Conservation (phyloP, 2,888 invertebrate species). For the Cheilosia scutellata region DNA sequence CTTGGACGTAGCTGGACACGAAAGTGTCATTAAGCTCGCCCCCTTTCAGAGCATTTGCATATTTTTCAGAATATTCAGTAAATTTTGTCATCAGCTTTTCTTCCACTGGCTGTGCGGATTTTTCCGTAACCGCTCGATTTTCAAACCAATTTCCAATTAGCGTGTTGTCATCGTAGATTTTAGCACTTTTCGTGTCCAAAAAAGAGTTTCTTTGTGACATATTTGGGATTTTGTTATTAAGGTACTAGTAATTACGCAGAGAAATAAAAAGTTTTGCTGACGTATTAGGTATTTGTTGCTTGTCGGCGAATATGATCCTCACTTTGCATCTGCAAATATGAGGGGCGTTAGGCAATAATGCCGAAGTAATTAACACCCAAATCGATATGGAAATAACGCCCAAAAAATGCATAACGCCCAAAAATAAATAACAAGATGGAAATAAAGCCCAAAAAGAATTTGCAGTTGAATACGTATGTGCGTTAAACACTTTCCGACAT, state of each 20-base stretch:
- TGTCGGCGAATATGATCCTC: too few species aligned
- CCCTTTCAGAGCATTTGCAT: not conserved
- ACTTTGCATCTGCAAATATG: too few species aligned
- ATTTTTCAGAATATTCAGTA: slow-evolving; percentile 34
- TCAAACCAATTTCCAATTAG: slow-evolving; percentile 79
- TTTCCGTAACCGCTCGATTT: slow-evolving; percentile 68
- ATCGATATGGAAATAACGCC: too few species aligned
- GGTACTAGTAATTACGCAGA: too few species aligned
- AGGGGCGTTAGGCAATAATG: too few species aligned
- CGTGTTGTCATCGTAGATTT: slow-evolving; percentile 71
- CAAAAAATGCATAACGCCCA: too few species aligned
- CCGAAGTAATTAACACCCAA: too few species aligned
- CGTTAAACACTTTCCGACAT: too few species aligned
- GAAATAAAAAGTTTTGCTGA: not conserved
- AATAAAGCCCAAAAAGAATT: too few species aligned
- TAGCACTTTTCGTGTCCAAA: slow-evolving; percentile 53
- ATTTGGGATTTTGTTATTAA: slow-evolving; percentile 11
- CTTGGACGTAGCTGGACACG: slow-evolving; percentile 45
- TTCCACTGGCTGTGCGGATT: not conserved
- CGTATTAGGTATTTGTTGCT: not conserved
- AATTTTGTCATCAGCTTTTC: not conserved
- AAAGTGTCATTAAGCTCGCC: slow-evolving; percentile 1
- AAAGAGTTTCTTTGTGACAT: slow-evolving; percentile 50
- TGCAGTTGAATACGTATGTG: too few species aligned
- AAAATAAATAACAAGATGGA: too few species aligned